Base-by-base conservation (phyloP, 2,113 vertebrate species). In the Maylandia zebra region DNA sequence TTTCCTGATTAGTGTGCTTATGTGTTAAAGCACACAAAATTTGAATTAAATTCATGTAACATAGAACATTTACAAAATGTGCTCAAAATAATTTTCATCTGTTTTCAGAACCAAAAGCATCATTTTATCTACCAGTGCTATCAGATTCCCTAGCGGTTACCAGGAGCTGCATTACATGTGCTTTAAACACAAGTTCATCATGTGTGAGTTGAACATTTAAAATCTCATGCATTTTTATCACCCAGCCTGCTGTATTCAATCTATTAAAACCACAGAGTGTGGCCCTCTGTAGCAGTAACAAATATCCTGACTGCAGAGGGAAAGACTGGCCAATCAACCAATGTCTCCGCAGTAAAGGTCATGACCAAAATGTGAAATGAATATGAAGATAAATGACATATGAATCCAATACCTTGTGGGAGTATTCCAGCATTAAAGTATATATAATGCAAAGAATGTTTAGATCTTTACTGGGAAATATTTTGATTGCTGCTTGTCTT, bases 291-390 rank as follows among this genome's bases (percentile, higher is more conserved):
- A 90, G 90, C 91, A 41, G 90, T 90, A 92, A 95, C 91, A 93
- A 94, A 95, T 92, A 92, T 53, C 66, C 92, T 69, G 86, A 93
- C 53, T 76, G 90, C 89, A 5, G 82, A 90, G 88, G 74, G 82
- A 93, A 88, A 86, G 88, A 86, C 92, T 22, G 87, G 87, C 93
- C 95, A 94, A 95, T 96, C 94, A 95, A 93, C 86, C 92, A 90
- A 82, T 93, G 94, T 94, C 93, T 95, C 89, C 87, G 12, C 89
- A 53, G 79, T 89, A 95, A 95, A 96, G 95, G 95, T 96, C 95
- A 95, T 90, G 93, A 95, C 93, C 92, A 94, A 94, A 93, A 93
- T 92, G 93, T 92, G 92, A 94, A 95, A 92, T 93, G 93, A 92
- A 93, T 92, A 95, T 94, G 86, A 95, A 95, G 95, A 95, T 92